Evolutionary conservation across 2,113 vertebrate genomes (phyloP), one percentile per base, ranked within the genome.

Genomic region (Channa argus): DNA sequence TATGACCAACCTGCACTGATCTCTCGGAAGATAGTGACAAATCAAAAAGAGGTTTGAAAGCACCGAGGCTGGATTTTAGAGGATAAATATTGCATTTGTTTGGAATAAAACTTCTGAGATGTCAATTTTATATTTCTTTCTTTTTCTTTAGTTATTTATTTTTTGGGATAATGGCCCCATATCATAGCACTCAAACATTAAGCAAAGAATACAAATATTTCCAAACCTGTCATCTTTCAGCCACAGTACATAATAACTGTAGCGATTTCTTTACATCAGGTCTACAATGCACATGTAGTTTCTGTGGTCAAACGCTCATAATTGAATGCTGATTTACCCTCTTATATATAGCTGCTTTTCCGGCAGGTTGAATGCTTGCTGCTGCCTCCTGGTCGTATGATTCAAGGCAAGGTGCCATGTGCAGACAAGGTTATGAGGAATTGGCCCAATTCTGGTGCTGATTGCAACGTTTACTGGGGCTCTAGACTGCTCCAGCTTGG

Each of bases 341-440:
- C 79, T 72, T 84, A 73, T 70, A 82, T 84, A 81, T 77, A 83
- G 76, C 84, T 84, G 77, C 84, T 90, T 79, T 81, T 71, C 85
- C 86, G 91, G 91, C 87, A 85, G 89, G 89, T 83, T 88, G 86
- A 86, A 89, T 65, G 59, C 82, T 73, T 64, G 86, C 87, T 64
- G 50, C 79, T 65, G 79, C 86, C 86, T 71, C 77, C n/a, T 63
- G 14, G 58, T 78, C 59, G 80, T 88, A 80, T 73, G 83, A 90
- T 89, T 92, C 89, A 88, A 90, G 82, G 86, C 88, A 71, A 90
- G 79, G 81, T 85, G 86, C 88, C 90, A 82, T 77, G 77, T 70
- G 67, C 76, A 77, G 79, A 90, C 83, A 77, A 84, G 86, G 88
- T 91, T 85, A 89, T 94, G 92, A 94, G 77, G 77, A 90, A 94